Base-by-base conservation (phyloP, 1,140 invertebrate species). In the Spodoptera frugiperda region DNA sequence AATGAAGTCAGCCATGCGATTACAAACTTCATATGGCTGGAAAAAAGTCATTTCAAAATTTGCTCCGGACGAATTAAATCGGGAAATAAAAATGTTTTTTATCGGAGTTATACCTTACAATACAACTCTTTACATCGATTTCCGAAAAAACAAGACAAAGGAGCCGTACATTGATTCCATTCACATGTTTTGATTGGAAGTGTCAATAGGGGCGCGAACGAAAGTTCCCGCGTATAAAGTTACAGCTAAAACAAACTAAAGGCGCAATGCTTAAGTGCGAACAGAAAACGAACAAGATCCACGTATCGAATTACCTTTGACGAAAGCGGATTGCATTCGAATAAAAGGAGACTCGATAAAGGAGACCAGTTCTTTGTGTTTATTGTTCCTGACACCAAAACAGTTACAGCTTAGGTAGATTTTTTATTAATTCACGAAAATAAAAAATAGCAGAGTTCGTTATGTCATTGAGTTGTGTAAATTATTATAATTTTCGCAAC, bases 161-260 rank as follows among this genome's bases (percentile, higher is more conserved):
- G n/a, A 68, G 46, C 33, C 71, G 33, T 74, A 54, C 19, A 68
- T 73, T 51, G 49, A 78, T 68, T 79, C 48, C 73, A 70, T 82
- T 87, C 86, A 83, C 83, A 87, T 93, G 89, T 93, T 93, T 92
- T 93, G 92, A 89, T 86, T 84, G 82, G 82, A 90, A 90, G 89
- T 92, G 92, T 92, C 92, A 93, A 93, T 93, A 92, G 88, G 89
- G 88, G 89, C 87, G 88, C 89, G 88, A 89, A 39, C 6, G 33
- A 39, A 39, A 87, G 87, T 78, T 77, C 76, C 74, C 75, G 78
- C 78, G 89, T 90, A 76, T 93, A 85, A 81, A 81, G 82, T 93
- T 92, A 91, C 92, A 77, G 81, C 68, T 84, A 88, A 91, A 91
- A 87, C 86, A 91, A 91, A 93, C 84, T 91, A 89, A 89, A 93